Conservation (phyloP, 2,113 vertebrate genomes). For the Rhinolophus sinicus region DNA sequence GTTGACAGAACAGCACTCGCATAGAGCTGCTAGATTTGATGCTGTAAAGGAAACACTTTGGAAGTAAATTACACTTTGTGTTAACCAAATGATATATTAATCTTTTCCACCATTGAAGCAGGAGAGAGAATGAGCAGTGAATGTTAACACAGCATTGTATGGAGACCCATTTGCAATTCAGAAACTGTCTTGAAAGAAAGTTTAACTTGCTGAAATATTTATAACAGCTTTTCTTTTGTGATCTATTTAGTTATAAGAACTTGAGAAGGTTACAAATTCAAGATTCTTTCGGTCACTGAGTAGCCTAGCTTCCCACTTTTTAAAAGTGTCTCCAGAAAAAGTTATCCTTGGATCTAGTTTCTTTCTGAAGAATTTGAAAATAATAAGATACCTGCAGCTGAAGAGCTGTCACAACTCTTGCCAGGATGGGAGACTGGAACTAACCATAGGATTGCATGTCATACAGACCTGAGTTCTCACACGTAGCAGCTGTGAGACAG, state of each 20-base stretch:
- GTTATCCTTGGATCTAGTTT: not conserved
- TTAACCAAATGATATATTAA: constrained; percentile 79
- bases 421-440: not conserved
- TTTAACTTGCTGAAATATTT: constrained; percentile 55
- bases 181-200: constrained; percentile 70
- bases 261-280: constrained; percentile 10
- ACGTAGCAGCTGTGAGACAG: not conserved
- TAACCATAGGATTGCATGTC: not conserved
- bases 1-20: constrained; percentile 67
- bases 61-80: constrained; percentile 74
- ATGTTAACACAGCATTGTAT: constrained; percentile 77
- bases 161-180: constrained; percentile 73
- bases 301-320: not conserved
- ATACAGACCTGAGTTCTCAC: too few relatives aligned
- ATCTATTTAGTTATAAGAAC: constrained; percentile 15
- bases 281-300: not conserved
- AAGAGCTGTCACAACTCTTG: not conserved
- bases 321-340: not conserved
- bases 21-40: constrained; percentile 66
- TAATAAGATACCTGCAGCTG: not conserved
- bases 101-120: constrained; percentile 80
- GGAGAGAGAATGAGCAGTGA: constrained; percentile 78
- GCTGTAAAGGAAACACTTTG: constrained; percentile 75
- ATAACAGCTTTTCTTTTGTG: constrained; percentile 48
- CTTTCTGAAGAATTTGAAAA: not conserved